phyloP scores from a whole-genome alignment of 1,140 invertebrate species.

The Gryllus bimaculatus region DNA sequence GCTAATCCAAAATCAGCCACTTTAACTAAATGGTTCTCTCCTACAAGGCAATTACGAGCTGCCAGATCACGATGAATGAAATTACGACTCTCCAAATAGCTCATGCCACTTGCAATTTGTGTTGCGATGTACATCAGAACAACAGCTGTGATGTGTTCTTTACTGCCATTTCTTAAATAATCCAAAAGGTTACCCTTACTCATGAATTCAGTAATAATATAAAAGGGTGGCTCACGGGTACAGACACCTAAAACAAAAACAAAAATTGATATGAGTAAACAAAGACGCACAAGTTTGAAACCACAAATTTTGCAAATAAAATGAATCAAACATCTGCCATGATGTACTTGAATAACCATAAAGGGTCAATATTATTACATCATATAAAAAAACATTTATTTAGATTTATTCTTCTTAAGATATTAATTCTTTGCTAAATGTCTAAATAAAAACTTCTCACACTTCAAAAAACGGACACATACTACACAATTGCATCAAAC shows the following conservation, averaged over 20 bases:
- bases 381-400: no score
- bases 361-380: no score
- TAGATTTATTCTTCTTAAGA: no score
- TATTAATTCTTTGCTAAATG: no score
- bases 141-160: constrained; percentile 84
- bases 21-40: constrained; percentile 88
- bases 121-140: constrained; percentile 98
- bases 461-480: no score
- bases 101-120: constrained; percentile 98
- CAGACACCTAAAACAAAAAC: constrained; percentile 62
- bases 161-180: constrained; percentile 82
- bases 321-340: no score
- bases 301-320: no score
- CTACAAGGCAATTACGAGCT: constrained; percentile 95
- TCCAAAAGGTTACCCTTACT: constrained; percentile 94
- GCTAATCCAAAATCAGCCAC: constrained; percentile 98
- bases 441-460: no score
- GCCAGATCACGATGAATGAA: constrained; percentile 99
- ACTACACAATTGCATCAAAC: no score
- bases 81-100: constrained; percentile 89
- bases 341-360: no score
- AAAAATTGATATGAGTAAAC: not conserved
- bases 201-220: constrained; percentile 99
- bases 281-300: no score
- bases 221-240: constrained; percentile 95